Conservation (phyloP, 30 jellyfish, hydroid and myxozoan species). For the Pseudorhiza aurosa region DNA sequence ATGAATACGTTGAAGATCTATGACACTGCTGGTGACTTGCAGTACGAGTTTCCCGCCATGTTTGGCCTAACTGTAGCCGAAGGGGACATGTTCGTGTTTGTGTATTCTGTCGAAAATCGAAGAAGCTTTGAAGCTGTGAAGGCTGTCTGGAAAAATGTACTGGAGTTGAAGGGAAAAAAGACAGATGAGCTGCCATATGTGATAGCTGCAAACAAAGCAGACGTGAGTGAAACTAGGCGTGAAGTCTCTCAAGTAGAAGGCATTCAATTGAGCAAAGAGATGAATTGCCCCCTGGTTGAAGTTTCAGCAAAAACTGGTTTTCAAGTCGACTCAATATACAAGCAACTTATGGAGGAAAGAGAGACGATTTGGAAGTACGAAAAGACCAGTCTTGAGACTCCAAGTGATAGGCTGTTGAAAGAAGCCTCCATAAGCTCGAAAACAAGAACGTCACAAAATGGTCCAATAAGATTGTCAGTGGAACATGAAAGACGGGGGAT, state of each 20-base stretch:
- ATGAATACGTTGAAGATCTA: constrained; percentile 42
- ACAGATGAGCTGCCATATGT: constrained; percentile 54
- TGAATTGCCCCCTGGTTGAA: constrained; percentile 60
- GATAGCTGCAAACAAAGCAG: constrained; percentile 64
- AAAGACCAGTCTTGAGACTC: neutral
- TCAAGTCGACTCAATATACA: constrained; percentile 20
- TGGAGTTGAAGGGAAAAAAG: constrained; percentile 4
- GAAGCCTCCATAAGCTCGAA: no score
- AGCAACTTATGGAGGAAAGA: constrained; percentile 17
- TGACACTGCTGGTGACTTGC: constrained; percentile 77
- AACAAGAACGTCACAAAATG: no score
- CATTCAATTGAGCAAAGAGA: constrained; percentile 28
- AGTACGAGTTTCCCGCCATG: constrained; percentile 81
- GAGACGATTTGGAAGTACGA: constrained; percentile 16
- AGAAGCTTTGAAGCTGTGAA: constrained; percentile 25
- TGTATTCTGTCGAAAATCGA: constrained; percentile 62
- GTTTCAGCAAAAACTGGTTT: constrained; percentile 57
- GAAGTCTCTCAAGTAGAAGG: constrained; percentile 63
- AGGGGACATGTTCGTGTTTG: constrained; percentile 68
- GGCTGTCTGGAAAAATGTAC: constrained; percentile 34
- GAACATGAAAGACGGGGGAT: no score
- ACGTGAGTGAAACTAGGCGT: constrained; percentile 56
- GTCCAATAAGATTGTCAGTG: no score
- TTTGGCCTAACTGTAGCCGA: constrained; percentile 52
- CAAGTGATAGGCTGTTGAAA: no score